Evolutionary conservation across 2,888 invertebrate species (phyloP), one percentile per base, ranked within the genome.

Genomic region (Ormyrus thymus): DNA sequence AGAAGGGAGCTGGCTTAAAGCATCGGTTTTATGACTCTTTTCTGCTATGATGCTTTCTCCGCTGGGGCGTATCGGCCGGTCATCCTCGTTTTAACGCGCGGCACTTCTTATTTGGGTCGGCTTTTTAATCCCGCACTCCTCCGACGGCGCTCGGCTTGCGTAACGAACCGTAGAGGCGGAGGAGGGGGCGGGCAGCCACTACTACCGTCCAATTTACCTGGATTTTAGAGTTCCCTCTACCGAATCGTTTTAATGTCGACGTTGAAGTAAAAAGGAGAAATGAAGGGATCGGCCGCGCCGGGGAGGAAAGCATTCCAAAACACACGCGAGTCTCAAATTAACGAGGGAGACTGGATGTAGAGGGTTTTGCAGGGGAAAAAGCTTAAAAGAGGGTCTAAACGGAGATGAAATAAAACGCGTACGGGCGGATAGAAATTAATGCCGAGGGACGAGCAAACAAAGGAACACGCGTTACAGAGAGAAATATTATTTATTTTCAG

Each of bases 1-100:
- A 70, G 58, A 50, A 58, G 64, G 58, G 48, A 56, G 76, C 68
- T 73, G 71, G 74, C 74, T 80, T 62, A 70, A 72, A 75, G 78
- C 80, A 70, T 75, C 70, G 78, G 70, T 75, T 80, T 80, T 75
- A 78, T 73, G 73, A 74, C 80, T 80, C 77, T 70, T 80, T 80
- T 77, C 61, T 46, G 72, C 62, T 62, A 72, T 72, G 66, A 80
- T 56, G 76, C 59, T 50, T 66, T 64, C 74, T 71, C 51, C 43
- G 9, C 29, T 2, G 8, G 13, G 15, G 58, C 51, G 55, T 71
- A 71, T 58, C 69, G 65, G 29, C 46, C 50, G 62, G 53, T 53
- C 72, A 55, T 64, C 65, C 59, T 59, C 55, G 13, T 62, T 76
- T 64, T 74, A 65, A 59, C 48, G 50, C 64, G 13, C 58, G 59